Evolutionary conservation across 2,113 vertebrate species (phyloP), one percentile per base, ranked within the genome.

Genomic region (Gila orcuttii): DNA sequence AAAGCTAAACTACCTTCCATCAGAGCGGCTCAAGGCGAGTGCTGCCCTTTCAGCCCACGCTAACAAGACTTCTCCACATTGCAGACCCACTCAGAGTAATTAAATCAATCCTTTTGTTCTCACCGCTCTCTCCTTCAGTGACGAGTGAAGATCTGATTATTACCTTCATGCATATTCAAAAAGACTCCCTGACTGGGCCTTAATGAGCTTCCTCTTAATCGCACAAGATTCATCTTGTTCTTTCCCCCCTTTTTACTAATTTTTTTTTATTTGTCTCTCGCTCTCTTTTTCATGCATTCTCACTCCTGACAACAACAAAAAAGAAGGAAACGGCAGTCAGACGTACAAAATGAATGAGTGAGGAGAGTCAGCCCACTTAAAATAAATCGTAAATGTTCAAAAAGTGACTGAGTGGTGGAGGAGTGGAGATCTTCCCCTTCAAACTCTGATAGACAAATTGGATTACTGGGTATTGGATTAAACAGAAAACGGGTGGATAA

Each of bases 401-500:
- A 92, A 96, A 96, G 96, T 96, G 96, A 96, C 95, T 96, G 95
- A 95, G 95, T 94, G 78, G 92, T 93, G 90, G 95, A 95, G 87
- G 96, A 97, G 96, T 97, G 96, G 92, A 92, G 95, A 96, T 96
- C 94, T 94, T 94, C 94, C 95, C 95, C 95, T 96, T 96, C 96
- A 97, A 96, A 97, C 96, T 97, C 96, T 93, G 96, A 97, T 98
- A 96, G 95, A 96, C 96, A 98, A 98, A 99, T 98, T 99, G 97
- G 97, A 99, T 99, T 98, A 99, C 94, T 95, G 96, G 95, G 95
- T 96, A 97, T 98, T 97, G 97, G 96, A 99, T 99, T 98, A 98
- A 97, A 98, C 95, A 96, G 95, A 96, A 97, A 97, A 96, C 96
- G 96, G 95, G 93, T 94, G 95, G 95, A 97, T 95, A 95, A 97